These are phyloP conservation scores for Cavia aperea DNA, from an alignment of 2,113 vertebrate genomes.

Conservation along the genomic window DNA sequence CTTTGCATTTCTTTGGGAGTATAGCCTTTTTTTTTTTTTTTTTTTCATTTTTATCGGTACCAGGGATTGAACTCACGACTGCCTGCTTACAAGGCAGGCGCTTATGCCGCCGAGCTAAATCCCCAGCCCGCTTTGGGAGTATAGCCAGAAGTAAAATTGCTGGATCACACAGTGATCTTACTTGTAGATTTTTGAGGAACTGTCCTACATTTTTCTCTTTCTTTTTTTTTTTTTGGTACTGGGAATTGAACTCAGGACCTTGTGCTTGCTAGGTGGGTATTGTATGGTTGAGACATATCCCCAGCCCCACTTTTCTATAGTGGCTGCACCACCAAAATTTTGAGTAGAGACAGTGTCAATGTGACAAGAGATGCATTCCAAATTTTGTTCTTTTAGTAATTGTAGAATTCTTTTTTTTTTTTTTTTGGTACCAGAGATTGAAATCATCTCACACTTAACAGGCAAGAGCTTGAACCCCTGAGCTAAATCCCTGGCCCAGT, in stretches of 20 bases:
- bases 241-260: too few relatives aligned
- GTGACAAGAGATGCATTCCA: constrained; percentile 38
- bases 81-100: too few relatives aligned
- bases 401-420: background rate
- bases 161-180: constrained; percentile 25
- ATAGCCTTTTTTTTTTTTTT: too few relatives aligned
- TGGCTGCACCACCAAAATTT: background rate
- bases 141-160: constrained; percentile 17
- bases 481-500: background rate
- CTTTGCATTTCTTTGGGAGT: constrained; percentile 4
- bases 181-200: constrained; percentile 46
- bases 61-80: too few relatives aligned
- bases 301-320: background rate
- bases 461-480: too few relatives aligned
- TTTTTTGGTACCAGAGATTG: too few relatives aligned
- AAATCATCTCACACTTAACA: too few relatives aligned
- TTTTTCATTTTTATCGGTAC: too few relatives aligned
- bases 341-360: constrained; percentile 6
- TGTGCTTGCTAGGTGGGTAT: too few relatives aligned
- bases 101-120: too few relatives aligned
- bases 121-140: background rate
- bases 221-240: too few relatives aligned
- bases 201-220: background rate
- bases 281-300: too few relatives aligned
- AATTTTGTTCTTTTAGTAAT: constrained; percentile 39